Base-by-base conservation (phyloP, 2,113 vertebrate genomes). In the Formicarius rufipectus region DNA sequence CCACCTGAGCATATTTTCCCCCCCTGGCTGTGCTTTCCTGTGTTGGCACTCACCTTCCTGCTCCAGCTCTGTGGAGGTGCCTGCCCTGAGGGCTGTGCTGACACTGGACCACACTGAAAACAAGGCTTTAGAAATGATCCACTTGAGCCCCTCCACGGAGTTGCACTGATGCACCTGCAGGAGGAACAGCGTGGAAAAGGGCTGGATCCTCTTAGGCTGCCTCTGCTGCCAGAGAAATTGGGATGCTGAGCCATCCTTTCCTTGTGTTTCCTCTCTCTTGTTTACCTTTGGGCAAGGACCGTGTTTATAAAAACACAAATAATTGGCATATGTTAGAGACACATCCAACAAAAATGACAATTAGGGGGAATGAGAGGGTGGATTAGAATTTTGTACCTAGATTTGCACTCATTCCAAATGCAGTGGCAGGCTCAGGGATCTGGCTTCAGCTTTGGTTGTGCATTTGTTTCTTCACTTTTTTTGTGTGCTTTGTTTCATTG, bases 281-380 rank as follows among this genome's bases (percentile, higher is more conserved):
- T 75, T 93, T 96, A 96, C 91, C 91, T 97, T 79, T 93, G 79
- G 90, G 92, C 80, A 83, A 92, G 76, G 64, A 18, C 47, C 20
- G 21, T 72, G 76, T 74, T 92, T 87, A 53, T 68, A 67, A 89
- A 87, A 88, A 78, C 81, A 20, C 56, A 75, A 74, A 59, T 86
- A 89, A 84, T 30, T 86, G 96, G 84, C 89, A 52, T 49, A 67
- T 49, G 83, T 90, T 87, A 75, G 73, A 59, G 55, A 47, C 0
- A 2, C 1, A 2, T 74, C 63, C 64, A 87, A 12, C 59, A 89
- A 71, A 93, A 93, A 74, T 50, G 50, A 35, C 68, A 86, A 92
- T 86, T 88, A 90, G 33, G 40, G 69, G 39, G 27, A 56, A 74
- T 16, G 56, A 84, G 56, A 77, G 81, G 67, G 47, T 23, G 64